Base-by-base conservation (phyloP, 2,888 invertebrate species). In the Epistrophe grossulariae region DNA sequence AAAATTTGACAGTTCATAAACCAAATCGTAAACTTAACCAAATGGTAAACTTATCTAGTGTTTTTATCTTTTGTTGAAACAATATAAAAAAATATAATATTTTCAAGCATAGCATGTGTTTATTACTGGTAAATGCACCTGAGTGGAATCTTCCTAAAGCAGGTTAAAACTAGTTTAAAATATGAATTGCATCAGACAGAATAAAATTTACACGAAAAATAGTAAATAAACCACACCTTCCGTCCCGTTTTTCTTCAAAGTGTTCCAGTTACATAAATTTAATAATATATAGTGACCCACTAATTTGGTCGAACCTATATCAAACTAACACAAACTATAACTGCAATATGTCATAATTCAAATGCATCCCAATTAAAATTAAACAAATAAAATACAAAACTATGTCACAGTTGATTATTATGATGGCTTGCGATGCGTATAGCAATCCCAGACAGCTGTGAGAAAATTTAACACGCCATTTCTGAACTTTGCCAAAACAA, bases 361-460 rank as follows among this genome's bases (percentile, higher is more conserved):
- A 66, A 55, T 40, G 68, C 68, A 57, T 70, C 55, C 11, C n/a
- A 76, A 64, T 76, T 71, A 76, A 59, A 71, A 80, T 45, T 66
- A 71, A 79, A 28, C 17, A 68, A 17, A 55, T 74, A 70, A 38
- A 60, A 52, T 72, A n/a, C 66, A 48, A 77, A 84, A 80, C 80
- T 80, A 60, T 84, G 84, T 80, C 84, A 77, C 40, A 71, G 80
- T 45, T 76, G 19, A 57, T 71, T 71, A 28, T 59, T 55, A 80
- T 80, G 76, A 80, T 80, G 84, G 84, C 72, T 59, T 59, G 55
- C 45, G 28, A 52, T 57, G 66, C 59, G 68, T 35, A 50, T 24
- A 24, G 24, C 24, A 24, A 3, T 24, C 1, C 1, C 55, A 55
- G 55, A 70, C 70, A 70, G 55, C 55, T 52, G 70, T 28, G 28